Conservation (phyloP, 37 sponge, comb jelly and placozoan genomes). For the Ephydatia muelleri region DNA sequence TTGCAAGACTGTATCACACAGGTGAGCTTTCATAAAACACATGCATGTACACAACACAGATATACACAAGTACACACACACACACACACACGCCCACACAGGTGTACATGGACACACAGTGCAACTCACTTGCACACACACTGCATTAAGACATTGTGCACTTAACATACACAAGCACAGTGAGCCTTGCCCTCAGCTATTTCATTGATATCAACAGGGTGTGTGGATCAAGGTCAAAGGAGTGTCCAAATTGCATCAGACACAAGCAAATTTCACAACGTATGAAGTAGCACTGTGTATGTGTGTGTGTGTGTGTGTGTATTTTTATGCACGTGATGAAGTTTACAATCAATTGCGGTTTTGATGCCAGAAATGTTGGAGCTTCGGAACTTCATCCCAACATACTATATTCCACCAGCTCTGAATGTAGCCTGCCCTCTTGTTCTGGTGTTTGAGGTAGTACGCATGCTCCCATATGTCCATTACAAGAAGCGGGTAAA, state of each 20-base stretch:
- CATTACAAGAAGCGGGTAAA: constrained; percentile 73
- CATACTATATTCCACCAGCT: constrained; percentile 77
- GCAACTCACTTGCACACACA: no score
- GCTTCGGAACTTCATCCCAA: constrained; percentile 62
- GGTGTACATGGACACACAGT: no score
- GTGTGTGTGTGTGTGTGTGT: not conserved
- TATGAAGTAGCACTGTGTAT: not conserved
- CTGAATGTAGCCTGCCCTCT: constrained; percentile 53
- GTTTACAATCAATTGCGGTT: not conserved
- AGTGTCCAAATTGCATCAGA: not conserved
- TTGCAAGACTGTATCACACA: constrained; percentile 68
- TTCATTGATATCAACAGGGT: not conserved
- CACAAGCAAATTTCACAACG: not conserved
- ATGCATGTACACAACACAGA: no score
- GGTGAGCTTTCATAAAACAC: constrained; percentile 20
- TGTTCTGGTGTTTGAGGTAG: constrained; percentile 87
- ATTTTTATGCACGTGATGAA: not conserved
- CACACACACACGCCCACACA: no score
- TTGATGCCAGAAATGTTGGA: constrained; percentile 51
- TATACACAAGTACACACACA: not conserved
- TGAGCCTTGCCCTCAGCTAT: not conserved
- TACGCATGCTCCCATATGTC: constrained; percentile 94
- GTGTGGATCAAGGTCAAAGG: not conserved
- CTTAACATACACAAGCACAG: no score
- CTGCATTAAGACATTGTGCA: no score